These are phyloP conservation scores for Athetis lepigone DNA, from an alignment of 2,888 invertebrate species.

Conservation along the genomic window DNA sequence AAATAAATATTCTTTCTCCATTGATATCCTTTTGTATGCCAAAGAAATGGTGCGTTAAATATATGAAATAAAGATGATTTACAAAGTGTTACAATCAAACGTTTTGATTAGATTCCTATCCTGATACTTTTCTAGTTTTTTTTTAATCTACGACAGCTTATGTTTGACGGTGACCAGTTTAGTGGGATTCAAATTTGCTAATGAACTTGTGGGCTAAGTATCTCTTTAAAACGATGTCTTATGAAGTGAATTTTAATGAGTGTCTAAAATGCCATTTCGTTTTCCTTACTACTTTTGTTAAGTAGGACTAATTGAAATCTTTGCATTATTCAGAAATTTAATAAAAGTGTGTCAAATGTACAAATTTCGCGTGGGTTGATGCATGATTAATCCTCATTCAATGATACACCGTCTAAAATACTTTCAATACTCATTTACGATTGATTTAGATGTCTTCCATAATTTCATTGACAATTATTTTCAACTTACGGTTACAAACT, in stretches of 20 bases:
- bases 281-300: background rate
- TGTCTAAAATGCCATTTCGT: too few relatives aligned
- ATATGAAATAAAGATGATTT: constrained; percentile 33
- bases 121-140: too few relatives aligned
- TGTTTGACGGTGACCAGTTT: too few relatives aligned
- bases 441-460: constrained; percentile 9
- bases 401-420: constrained; percentile 33
- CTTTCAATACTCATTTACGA: constrained; percentile 15
- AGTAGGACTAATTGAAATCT: constrained; percentile 7
- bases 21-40: constrained; percentile 57
- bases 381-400: constrained; percentile 14
- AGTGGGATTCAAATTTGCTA: too few relatives aligned
- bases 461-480: constrained; percentile 7
- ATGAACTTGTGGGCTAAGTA: too few relatives aligned
- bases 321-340: constrained; percentile 22
- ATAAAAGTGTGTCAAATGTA: constrained; percentile 15
- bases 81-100: background rate
- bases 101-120: background rate
- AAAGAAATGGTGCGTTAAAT: constrained; percentile 49
- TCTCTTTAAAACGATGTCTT: too few relatives aligned
- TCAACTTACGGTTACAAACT: too few relatives aligned
- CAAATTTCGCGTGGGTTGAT: constrained; percentile 11
- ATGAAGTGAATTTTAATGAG: too few relatives aligned
- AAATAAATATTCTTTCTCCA: constrained; percentile 65
- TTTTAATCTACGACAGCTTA: too few relatives aligned